Percentiles rank a stretch among this genome's conserved stretches.
Evolutionary conservation across 1,140 invertebrate species (phyloP).

Genomic region (Lepidotrigona ventralis): DNA sequence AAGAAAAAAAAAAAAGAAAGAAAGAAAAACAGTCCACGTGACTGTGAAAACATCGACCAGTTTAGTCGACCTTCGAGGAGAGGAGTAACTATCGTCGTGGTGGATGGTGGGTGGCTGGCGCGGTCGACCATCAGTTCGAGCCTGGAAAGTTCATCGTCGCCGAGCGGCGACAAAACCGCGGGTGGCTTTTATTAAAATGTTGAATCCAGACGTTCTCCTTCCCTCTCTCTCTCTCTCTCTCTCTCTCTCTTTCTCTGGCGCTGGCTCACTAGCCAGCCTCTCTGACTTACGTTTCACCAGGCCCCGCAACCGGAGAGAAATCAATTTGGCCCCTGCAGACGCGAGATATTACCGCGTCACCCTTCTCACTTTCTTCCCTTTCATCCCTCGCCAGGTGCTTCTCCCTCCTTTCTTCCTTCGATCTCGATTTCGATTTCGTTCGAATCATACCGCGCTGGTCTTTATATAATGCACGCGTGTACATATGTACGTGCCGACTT

Average conservation of each 20-base stretch:
- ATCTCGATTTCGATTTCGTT: conserved; percentile 63
- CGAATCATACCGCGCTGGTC: conserved; percentile 9
- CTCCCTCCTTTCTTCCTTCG: neutral
- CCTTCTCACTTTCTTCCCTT: neutral
- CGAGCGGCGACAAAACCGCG: conserved; percentile 68
- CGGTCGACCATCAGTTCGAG: conserved; percentile 15
- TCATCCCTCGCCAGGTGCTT: neutral
- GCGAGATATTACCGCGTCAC: conserved; percentile 51
- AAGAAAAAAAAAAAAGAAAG: neutral
- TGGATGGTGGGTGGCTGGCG: neutral
- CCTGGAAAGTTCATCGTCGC: conserved; percentile 47
- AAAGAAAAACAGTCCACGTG: neutral
- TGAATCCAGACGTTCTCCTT: conserved; percentile 56
- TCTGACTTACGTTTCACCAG: neutral
- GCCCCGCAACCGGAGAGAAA: conserved; percentile 43
- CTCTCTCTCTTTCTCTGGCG: neutral
- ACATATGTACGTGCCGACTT: conserved; percentile 47
- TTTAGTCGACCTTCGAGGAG: neutral
- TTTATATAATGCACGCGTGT: neutral
- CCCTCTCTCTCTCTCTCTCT: neutral
- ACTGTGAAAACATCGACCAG: neutral
- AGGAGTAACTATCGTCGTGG: neutral
- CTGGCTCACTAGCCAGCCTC: neutral
- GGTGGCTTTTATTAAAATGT: conserved; percentile 73
- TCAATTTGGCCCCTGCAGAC: conserved; percentile 62